Conservation (phyloP, 23 tunicate species). For the Phallusia fumigata region DNA sequence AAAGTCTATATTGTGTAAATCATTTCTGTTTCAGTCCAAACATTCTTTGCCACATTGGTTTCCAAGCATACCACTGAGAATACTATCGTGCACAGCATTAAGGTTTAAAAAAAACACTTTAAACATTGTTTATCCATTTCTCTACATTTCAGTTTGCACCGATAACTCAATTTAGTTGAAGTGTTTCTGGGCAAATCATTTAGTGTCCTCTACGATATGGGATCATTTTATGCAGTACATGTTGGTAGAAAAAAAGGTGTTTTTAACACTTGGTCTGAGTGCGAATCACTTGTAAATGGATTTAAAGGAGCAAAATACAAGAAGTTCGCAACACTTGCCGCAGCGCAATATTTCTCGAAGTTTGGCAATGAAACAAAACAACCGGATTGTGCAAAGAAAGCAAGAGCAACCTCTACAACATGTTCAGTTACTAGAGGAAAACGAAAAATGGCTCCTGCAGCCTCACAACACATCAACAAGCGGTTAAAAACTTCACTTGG, state of each 20-base stretch:
- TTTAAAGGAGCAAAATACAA: slow-evolving; percentile 55
- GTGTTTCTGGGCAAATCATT: not conserved
- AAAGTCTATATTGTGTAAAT: too few relatives aligned
- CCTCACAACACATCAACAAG: too few relatives aligned
- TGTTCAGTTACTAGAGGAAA: not conserved
- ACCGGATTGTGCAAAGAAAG: not conserved
- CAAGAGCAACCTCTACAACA: not conserved
- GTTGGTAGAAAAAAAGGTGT: slow-evolving; percentile 72
- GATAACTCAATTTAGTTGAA: not conserved
- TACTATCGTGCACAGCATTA: not conserved
- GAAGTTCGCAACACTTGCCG: slow-evolving; percentile 44
- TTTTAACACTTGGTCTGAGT: slow-evolving; percentile 65
- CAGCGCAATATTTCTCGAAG: slow-evolving; percentile 55
- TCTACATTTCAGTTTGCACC: not conserved
- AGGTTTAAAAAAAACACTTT: not conserved
- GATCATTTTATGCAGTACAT: slow-evolving; percentile 61
- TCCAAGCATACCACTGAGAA: too few relatives aligned
- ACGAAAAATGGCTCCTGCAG: not conserved
- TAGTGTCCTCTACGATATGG: not conserved
- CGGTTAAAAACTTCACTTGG: too few relatives aligned
- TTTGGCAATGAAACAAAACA: not conserved
- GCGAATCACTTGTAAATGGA: slow-evolving; percentile 42
- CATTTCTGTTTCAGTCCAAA: too few relatives aligned
- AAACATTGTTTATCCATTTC: not conserved
- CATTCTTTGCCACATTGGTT: too few relatives aligned